Conservation (phyloP, 2,113 vertebrate genomes). For the Campylomormyrus numenius region DNA sequence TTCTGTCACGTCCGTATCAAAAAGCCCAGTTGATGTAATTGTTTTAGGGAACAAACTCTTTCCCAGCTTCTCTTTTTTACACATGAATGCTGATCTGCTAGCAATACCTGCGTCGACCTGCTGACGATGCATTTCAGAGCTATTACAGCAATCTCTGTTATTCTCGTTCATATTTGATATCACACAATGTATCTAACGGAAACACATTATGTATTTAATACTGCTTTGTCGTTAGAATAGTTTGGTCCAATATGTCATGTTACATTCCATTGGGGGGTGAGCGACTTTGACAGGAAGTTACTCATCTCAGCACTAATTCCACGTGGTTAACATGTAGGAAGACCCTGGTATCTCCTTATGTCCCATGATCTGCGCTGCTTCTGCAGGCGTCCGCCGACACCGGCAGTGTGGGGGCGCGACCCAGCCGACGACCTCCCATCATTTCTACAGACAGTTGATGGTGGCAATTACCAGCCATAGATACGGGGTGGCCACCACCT, state of each 20-base stretch:
- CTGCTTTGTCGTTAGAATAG: neutral
- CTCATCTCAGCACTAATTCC: neutral
- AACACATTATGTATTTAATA: neutral
- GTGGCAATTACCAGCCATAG: slow-evolving; percentile 73
- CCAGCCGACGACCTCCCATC: slow-evolving; percentile 65
- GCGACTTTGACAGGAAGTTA: neutral
- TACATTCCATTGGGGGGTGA: neutral
- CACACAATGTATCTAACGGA: neutral
- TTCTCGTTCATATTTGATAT: neutral
- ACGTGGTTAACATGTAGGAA: neutral
- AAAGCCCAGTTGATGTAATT: neutral
- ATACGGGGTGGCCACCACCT: slow-evolving; percentile 71
- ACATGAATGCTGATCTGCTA: neutral
- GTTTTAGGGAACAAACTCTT: neutral
- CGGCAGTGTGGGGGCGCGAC: slow-evolving; percentile 52
- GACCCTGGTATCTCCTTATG: neutral
- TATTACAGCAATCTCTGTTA: neutral
- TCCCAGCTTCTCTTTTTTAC: neutral
- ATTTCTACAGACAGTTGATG: slow-evolving; percentile 79
- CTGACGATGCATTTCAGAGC: neutral
- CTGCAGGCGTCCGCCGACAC: slow-evolving; percentile 18
- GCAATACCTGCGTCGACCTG: neutral
- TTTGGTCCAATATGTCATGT: neutral
- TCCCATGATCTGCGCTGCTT: neutral
- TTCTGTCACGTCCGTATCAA: neutral